Evolutionary conservation across 2,113 vertebrate species (phyloP).

Genomic region (Monopterus albus): DNA sequence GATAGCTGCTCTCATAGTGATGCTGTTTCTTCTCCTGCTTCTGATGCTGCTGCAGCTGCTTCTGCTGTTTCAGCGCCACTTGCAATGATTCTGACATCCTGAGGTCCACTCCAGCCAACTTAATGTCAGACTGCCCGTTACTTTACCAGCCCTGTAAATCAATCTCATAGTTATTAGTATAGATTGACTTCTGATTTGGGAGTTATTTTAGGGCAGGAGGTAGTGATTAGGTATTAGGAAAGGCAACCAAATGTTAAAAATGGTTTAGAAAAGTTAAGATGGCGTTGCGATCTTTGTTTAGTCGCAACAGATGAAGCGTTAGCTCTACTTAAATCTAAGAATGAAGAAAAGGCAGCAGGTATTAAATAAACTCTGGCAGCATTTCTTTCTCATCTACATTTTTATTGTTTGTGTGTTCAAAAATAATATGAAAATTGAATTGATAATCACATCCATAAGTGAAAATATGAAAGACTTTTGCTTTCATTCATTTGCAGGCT

Average conservation of each 20-base stretch:
- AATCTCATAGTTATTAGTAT: slow-evolving; percentile 63
- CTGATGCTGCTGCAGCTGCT: slow-evolving; percentile 84
- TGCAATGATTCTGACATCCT: slow-evolving; percentile 88
- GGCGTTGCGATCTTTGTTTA: slow-evolving; percentile 1
- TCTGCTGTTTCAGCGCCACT: slow-evolving; percentile 84
- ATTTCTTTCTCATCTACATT: neutral
- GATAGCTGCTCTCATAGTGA: slow-evolving; percentile 85
- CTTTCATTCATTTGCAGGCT: neutral
- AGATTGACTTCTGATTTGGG: slow-evolving; percentile 2
- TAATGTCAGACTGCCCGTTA: slow-evolving; percentile 60
- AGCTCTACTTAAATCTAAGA: slow-evolving; percentile 43
- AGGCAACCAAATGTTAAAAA: neutral
- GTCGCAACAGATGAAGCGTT: slow-evolving; percentile 13
- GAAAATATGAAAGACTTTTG: too few relatives aligned
- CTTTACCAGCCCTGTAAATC: slow-evolving; percentile 70
- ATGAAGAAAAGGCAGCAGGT: slow-evolving; percentile 36
- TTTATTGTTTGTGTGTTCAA: slow-evolving; percentile 17
- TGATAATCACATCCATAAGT: neutral
- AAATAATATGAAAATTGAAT: neutral
- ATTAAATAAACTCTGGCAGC: neutral
- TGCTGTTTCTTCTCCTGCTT: slow-evolving; percentile 79
- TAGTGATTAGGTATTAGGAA: slow-evolving; percentile 37
- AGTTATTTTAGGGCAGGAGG: slow-evolving; percentile 37
- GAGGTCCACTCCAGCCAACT: slow-evolving; percentile 70
- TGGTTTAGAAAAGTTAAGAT: slow-evolving; percentile 19